Base-by-base conservation (phyloP, 2,797 vertebrate species). In the Thamnophis elegans region DNA sequence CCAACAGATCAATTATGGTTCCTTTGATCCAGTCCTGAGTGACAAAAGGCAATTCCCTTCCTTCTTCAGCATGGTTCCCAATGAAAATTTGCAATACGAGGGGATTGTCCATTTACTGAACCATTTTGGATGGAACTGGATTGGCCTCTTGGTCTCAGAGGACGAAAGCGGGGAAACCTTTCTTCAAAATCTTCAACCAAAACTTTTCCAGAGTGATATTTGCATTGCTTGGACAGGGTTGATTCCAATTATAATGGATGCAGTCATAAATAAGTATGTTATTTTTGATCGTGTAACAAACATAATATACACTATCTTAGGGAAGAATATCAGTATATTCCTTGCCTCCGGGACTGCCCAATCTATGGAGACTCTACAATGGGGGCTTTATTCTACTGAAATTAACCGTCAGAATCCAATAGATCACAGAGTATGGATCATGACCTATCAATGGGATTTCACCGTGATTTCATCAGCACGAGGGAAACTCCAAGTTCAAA, bases 401-500 rank as follows among this genome's bases (percentile, higher is more conserved):
- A 2, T 20, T 36, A 36, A 7, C 6, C 1, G 8, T 3, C 73
- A 36, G 32, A 18, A 36, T 32, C 68, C 68, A 20, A 73, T 73
- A 9, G 68, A 73, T 73, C 68, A 73, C n/a, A 73, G 16, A 36
- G 68, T 73, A 0, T 73, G 68, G 68, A 73, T 73, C 6, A 36
- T 73, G 16, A 20, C 68, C 16, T 73, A 32, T 7, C 68, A 73
- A 32, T 73, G 68, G 68, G 68, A 73, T 73, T 73, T 73, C 68
- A 20, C 32, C 3, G 2, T 18, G 16, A 18, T 0, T 36, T 32
- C 36, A 36, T 8, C 28, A 65, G 3, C 0, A 18, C 2, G 1
- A 73, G 32, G 5, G 16, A 36, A 14, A 0, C 0, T 73, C 14
- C 28, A 18, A 36, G 32, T 36, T 2, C 68, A 73, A 32, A 73